phyloP scores from a whole-genome alignment of 2,888 invertebrate genomes.

The Napeogenes sylphis region DNA sequence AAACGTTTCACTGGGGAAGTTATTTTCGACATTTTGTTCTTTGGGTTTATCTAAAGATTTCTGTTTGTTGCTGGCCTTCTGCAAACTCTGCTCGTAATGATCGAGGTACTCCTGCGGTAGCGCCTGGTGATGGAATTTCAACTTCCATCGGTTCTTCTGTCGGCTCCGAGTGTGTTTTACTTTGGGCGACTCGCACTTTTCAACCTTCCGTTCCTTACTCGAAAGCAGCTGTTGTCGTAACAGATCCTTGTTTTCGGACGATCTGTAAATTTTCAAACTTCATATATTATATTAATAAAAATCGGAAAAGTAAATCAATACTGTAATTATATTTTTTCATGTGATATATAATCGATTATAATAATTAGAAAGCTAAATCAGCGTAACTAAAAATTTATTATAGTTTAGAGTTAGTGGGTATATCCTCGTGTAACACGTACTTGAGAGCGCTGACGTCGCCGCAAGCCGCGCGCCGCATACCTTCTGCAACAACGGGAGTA shows the following conservation, averaged over 20 bases:
- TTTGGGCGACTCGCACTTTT: conserved; percentile 54
- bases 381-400: too few relatives aligned
- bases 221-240: conserved; percentile 66
- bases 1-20: conserved; percentile 80
- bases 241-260: conserved; percentile 67
- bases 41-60: conserved; percentile 58
- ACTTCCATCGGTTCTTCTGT: conserved; percentile 84
- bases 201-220: conserved; percentile 58
- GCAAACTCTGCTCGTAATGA: conserved; percentile 85
- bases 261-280: conserved; percentile 46
- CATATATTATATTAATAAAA: not conserved
- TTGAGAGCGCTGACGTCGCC: conserved; percentile 60
- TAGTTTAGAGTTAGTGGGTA: too few relatives aligned
- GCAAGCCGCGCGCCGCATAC: conserved; percentile 74
- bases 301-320: not conserved
- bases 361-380: too few relatives aligned
- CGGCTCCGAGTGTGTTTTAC: conserved; percentile 64
- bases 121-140: conserved; percentile 89
- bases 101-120: conserved; percentile 87
- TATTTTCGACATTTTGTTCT: conserved; percentile 59
- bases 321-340: too few relatives aligned
- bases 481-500: conserved; percentile 63
- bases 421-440: too few relatives aligned
- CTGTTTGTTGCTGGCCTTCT: conserved; percentile 67
- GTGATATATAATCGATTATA: too few relatives aligned